Evolutionary conservation across 1,140 invertebrate species (phyloP), one percentile per base, ranked within the genome.

Genomic region (Lepidurus couesii): DNA sequence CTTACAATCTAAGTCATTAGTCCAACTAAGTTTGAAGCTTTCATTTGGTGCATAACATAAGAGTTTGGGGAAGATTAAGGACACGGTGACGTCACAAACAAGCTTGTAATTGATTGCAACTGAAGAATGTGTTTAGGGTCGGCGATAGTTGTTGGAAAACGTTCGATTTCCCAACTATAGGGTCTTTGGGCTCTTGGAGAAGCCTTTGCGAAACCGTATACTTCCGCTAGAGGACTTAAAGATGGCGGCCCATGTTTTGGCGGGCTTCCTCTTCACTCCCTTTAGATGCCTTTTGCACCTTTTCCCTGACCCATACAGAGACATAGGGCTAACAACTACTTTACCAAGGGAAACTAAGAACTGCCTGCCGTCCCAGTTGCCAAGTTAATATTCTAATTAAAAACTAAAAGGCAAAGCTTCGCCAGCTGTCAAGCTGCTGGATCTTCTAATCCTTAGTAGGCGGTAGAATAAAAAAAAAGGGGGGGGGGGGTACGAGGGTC

Each of bases 371-470:
- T 34, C 16, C 16, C 53, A 21, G 16, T 21, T n/a, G n/a, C 13
- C 53, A 21, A 65, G 16, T 21, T 65, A 21, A 65, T 65, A 65
- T 65, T 65, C 53, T 65, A 65, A 65, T 65, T 65, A 65, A 65
- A 65, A 65, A 11, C 53, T 21, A n/a, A 16, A 4, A 65, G 53
- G 8, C 53, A 65, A 65, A 65, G 53, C 53, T 65, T 65, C 53
- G 53, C 53, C 53, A 65, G 16, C 53, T 65, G 53, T 65, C n/a
- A 65, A 65, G 53, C 53, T 11, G 53, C 53, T 11, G 53, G 21
- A 13, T 13, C 16, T 65, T 21, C 53, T 65, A 65, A 34, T 4
- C 34, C 34, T 34, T 34, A 3, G 34, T 65, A 65, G 53, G n/a
- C 53, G 7, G 53, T 65, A 65, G 16, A 16, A 65, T n/a, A 65